Base-by-base conservation (phyloP, 2,113 vertebrate genomes). In the Phalacrocorax brasilianus region DNA sequence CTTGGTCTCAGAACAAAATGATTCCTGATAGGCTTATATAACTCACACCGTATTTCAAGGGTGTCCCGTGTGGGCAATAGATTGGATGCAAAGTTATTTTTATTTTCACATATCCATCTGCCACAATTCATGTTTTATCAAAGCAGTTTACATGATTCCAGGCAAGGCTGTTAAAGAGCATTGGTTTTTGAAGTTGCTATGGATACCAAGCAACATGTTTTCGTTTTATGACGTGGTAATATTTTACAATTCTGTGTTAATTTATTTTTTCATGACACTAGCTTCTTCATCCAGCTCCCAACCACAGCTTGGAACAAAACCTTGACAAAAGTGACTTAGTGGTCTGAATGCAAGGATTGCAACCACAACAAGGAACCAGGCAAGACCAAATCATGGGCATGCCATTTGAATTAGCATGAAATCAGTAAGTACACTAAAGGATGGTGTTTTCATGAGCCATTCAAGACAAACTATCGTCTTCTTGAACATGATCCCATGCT, bases 41-140 rank as follows among this genome's bases (percentile, higher is more conserved):
- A 97, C 49, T 90, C 74, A 63, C 76, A 68, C 73, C 89, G 38
- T 81, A 95, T 93, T 96, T 97, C 91, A 88, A 89, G 88, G 68
- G 45, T 95, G 95, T 89, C 93, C 77, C 58, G 21, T 92, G 92
- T 95, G 92, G 95, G 93, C 87, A 94, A 89, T 95, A 85, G 91
- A 92, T 81, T 92, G 80, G 73, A 89, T 95, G 50, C 5, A 8
- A 95, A 90, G 86, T 77, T 97, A 91, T 96, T 97, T 95, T 96
- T 96, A 93, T 96, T 97, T 96, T 93, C 83, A 91, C 82, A 91
- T 95, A 95, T 82, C 92, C 95, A 97, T 97, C 96, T 97, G 96
- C 77, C 95, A 87, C 58, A 2, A 95, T 96, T 96, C 92, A 95
- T 97, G 91, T 96, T 97, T 97, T 96, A 95, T 94, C 96, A 96